Evolutionary conservation across 2,888 invertebrate genomes (phyloP), one percentile per base, ranked within the genome.

Genomic region (Pseudolycoriella hygida): DNA sequence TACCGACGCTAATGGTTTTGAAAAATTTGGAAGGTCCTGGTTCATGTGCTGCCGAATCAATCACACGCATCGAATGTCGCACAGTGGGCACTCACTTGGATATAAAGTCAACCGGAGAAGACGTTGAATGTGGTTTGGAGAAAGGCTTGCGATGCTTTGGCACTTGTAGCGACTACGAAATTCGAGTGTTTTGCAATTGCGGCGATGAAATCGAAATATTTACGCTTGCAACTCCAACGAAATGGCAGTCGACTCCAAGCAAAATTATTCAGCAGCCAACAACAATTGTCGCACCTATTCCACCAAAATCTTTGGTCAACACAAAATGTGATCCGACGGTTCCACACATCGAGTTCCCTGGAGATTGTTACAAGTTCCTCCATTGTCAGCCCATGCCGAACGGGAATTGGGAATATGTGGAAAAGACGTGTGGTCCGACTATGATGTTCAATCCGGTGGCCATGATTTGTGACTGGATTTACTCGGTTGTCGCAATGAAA

Each of bases 121-220:
- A 82, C 56, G 82, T 80, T 0, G 77, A 78, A 53, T 90, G 90
- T 58, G 78, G 77, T 52, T 58, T 85, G 47, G 76, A 81, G 52
- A 68, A 69, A 12, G 89, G 89, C 0, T 66, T 89, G 0, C 61
- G 75, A 4, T 89, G 89, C 57, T 64, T 61, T 39, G 73, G 73
- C 45, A 56, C 59, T 11, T 90, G 90, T 53, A 72, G 76, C 2
- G 88, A 90, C 67, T 89, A 88, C 57, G 88, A 90, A 64, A 77
- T 89, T 42, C 71, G 82, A 25, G 79, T 87, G 2, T 68, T 74
- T 37, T 89, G 89, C 57, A 61, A 68, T 45, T 83, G 82, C 57
- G 64, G 12, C 2, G 40, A 40, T 31, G 44, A 44, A n/a, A 19
- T 44, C 18, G 44, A 44, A 44, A 39, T 30, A 11, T 18, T 44